Percentiles rank a stretch among this genome's conserved stretches.
phyloP scores from a whole-genome alignment of 2,797 vertebrate species.

The Macropodus opercularis region DNA sequence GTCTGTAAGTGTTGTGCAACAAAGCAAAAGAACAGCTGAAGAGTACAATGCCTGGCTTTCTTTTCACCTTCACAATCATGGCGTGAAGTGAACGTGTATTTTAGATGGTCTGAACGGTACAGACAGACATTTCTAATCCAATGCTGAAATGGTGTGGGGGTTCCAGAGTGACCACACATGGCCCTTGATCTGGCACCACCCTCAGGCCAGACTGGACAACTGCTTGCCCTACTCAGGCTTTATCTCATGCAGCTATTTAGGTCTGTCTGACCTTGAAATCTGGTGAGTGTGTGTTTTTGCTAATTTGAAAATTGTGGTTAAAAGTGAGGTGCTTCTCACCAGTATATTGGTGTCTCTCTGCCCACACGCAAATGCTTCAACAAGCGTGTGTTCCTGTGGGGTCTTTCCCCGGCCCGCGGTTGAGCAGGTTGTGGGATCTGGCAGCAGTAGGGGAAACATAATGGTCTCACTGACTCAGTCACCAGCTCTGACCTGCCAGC shows the following conservation, averaged over 20 bases:
- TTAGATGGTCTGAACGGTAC: too few relatives aligned
- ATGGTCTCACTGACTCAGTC: constrained; percentile 73
- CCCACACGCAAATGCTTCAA: constrained; percentile 6
- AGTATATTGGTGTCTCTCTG: neutral
- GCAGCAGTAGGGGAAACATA: constrained; percentile 64
- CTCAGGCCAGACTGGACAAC: constrained; percentile 3
- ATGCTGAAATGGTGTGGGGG: too few relatives aligned
- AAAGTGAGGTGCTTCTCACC: neutral
- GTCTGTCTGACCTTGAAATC: neutral
- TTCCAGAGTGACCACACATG: neutral
- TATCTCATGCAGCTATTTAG: neutral
- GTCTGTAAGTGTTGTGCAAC: too few relatives aligned
- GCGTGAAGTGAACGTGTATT: too few relatives aligned
- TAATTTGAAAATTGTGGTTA: constrained; percentile 8
- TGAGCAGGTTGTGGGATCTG: constrained; percentile 65
- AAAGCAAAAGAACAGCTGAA: too few relatives aligned
- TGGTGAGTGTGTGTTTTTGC: neutral
- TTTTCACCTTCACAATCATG: too few relatives aligned
- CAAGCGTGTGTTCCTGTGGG: constrained; percentile 30
- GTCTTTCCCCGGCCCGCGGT: constrained; percentile 40
- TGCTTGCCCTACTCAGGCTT: neutral
- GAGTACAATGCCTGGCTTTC: too few relatives aligned
- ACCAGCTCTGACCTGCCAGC: constrained; percentile 63
- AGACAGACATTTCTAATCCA: too few relatives aligned
- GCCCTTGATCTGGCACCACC: constrained; percentile 11